Percentiles rank a stretch among this genome's conserved stretches.
Conservation (phyloP, 2,797 vertebrate genomes). For the Falco rusticolus region DNA sequence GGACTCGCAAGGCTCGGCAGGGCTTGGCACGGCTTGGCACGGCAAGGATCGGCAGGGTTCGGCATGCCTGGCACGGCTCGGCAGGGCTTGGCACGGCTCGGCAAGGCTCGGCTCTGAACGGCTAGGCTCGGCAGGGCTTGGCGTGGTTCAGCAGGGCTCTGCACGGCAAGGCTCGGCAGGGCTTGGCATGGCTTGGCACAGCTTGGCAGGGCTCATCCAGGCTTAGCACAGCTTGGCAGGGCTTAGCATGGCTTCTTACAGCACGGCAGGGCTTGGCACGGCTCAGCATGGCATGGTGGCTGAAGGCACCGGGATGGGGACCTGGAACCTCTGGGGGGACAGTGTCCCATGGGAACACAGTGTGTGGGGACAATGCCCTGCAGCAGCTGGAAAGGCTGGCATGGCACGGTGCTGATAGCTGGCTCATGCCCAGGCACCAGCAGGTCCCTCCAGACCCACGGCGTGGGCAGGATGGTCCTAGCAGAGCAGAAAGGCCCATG, state of each 20-base stretch:
- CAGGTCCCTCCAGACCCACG: accelerated
- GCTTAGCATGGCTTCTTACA: accelerated
- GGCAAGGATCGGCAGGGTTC: not conserved
- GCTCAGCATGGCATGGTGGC: not conserved
- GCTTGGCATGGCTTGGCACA: too few relatives aligned
- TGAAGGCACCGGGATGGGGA: not conserved
- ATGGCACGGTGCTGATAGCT: accelerated
- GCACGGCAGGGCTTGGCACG: not conserved
- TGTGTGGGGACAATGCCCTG: accelerated
- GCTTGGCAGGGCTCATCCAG: not conserved
- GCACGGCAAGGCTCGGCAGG: too few relatives aligned
- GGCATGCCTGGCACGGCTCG: too few relatives aligned
- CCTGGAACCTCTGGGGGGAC: not conserved
- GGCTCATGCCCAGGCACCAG: not conserved
- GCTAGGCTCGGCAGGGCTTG: too few relatives aligned
- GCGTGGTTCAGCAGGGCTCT: too few relatives aligned
- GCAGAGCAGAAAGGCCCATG: not conserved
- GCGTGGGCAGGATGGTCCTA: not conserved
- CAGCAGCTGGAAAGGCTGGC: not conserved
- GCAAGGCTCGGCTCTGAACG: too few relatives aligned
- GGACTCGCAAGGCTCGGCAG: too few relatives aligned
- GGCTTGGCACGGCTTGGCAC: too few relatives aligned
- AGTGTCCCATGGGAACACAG: not conserved
- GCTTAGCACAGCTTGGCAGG: too few relatives aligned
- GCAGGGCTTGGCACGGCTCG: too few relatives aligned